phyloP scores from a whole-genome alignment of 2,888 invertebrate genomes.

The Pilophorus perplexus region DNA sequence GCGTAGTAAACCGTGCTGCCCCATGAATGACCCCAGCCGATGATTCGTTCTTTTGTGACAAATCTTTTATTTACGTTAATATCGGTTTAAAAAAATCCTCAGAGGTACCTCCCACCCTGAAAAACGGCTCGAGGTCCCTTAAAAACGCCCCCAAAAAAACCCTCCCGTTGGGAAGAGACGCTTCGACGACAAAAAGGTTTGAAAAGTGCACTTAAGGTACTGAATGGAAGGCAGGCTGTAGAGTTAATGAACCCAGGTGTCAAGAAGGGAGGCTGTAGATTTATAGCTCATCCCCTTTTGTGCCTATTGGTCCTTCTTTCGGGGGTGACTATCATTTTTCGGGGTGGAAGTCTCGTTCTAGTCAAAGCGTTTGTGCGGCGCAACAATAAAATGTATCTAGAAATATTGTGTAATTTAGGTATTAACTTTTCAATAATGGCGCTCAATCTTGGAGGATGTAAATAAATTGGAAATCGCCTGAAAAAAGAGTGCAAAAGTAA shows the following conservation, averaged over 20 bases:
- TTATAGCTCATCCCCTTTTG: constrained; percentile 21
- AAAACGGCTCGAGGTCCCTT: neutral
- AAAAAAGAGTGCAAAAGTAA: no score
- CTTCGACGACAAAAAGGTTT: constrained; percentile 13
- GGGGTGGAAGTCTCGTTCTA: no score
- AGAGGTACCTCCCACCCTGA: constrained; percentile 7
- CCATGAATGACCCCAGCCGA: neutral
- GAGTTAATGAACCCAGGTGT: constrained; percentile 36
- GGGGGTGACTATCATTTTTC: constrained; percentile 7
- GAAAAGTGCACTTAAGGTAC: constrained; percentile 30
- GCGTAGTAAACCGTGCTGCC: neutral
- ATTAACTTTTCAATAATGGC: no score
- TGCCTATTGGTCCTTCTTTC: neutral
- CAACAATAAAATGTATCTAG: no score
- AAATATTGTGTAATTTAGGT: no score
- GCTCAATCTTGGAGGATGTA: no score
- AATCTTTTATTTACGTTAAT: constrained; percentile 33
- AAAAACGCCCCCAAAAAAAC: neutral
- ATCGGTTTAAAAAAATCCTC: constrained; percentile 1
- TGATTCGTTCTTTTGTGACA: constrained; percentile 28
- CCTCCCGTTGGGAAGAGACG: neutral
- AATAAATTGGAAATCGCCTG: no score
- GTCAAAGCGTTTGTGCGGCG: no score
- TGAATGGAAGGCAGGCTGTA: constrained; percentile 26
- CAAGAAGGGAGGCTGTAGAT: constrained; percentile 25